These are phyloP conservation scores for Tiphia femorata DNA, from an alignment of 2,888 invertebrate genomes.

Conservation along the genomic window DNA sequence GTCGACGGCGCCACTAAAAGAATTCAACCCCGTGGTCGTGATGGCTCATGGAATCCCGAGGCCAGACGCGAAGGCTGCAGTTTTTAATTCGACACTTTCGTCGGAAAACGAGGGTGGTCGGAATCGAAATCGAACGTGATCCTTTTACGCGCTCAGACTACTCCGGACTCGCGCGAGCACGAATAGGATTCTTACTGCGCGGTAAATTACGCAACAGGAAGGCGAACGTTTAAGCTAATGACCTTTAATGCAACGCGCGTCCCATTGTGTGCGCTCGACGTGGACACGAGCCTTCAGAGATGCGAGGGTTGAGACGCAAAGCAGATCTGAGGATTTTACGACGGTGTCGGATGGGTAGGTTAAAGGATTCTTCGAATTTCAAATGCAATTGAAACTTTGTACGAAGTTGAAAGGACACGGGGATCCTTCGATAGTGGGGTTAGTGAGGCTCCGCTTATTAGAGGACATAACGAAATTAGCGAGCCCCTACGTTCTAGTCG, in stretches of 20 bases:
- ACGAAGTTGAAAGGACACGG: background rate
- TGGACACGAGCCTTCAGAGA: slow-evolving; percentile 29
- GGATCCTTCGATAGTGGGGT: background rate
- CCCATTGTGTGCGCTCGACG: slow-evolving; percentile 47
- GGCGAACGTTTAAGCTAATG: slow-evolving; percentile 54
- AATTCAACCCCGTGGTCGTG: background rate
- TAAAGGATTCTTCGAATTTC: too few species aligned
- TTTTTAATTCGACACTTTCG: background rate
- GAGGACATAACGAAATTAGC: slow-evolving; percentile 35
- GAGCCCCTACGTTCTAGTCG: background rate
- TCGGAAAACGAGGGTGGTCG: slow-evolving; percentile 2
- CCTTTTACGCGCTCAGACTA: slow-evolving; percentile 33
- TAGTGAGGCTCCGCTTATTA: slow-evolving; percentile 23
- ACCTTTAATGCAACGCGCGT: slow-evolving; percentile 53
- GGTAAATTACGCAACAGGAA: slow-evolving; percentile 53
- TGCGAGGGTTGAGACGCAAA: slow-evolving; percentile 43
- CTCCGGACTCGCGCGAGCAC: slow-evolving; percentile 24
- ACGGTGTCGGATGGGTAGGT: background rate
- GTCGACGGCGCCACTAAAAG: slow-evolving; percentile 26
- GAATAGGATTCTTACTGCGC: slow-evolving; percentile 29
- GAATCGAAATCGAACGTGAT: slow-evolving; percentile 33
- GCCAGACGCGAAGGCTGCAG: background rate
- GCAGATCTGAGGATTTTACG: slow-evolving; percentile 15
- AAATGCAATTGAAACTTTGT: too few species aligned
- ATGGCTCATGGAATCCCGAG: background rate